These are phyloP conservation scores for Fissipunctia ypsillon DNA, from an alignment of 2,888 invertebrate species.

Conservation along the genomic window DNA sequence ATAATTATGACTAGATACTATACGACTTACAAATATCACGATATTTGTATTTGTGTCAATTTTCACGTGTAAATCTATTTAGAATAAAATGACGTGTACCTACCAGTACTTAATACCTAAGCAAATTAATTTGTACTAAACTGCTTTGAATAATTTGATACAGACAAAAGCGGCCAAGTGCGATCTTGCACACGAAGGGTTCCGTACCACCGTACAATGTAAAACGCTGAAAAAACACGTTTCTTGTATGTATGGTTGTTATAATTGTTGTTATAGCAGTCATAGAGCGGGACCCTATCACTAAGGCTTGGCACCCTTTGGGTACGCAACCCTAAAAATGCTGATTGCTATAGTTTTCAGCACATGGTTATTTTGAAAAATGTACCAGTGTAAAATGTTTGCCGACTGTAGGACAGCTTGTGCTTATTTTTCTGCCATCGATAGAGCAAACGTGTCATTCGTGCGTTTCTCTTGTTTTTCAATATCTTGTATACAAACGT, in stretches of 20 bases:
- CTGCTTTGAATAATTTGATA: conserved; percentile 10
- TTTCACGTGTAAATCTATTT: neutral
- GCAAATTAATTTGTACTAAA: conserved; percentile 2
- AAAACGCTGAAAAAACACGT: neutral
- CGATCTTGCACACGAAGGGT: neutral
- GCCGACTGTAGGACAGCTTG: neutral
- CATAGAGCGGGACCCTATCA: too few species aligned
- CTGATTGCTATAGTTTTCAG: neutral
- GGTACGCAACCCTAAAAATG: neutral
- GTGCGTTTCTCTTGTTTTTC: conserved; percentile 1
- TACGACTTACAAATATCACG: conserved; percentile 7
- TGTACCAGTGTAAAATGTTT: neutral
- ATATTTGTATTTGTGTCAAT: neutral
- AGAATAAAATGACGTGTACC: neutral
- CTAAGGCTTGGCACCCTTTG: neutral
- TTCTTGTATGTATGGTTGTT: neutral
- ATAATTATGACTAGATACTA: too few species aligned
- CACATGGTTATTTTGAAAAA: conserved; percentile 9
- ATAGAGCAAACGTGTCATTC: neutral
- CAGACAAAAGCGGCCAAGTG: neutral
- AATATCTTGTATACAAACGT: conserved; percentile 1
- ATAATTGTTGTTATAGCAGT: neutral
- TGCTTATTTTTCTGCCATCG: neutral
- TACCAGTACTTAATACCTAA: too few species aligned
- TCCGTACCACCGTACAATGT: neutral